Percentiles rank a stretch among this genome's conserved stretches.
phyloP scores from a whole-genome alignment of 1,140 invertebrate species.

The Helicoverpa zea region DNA sequence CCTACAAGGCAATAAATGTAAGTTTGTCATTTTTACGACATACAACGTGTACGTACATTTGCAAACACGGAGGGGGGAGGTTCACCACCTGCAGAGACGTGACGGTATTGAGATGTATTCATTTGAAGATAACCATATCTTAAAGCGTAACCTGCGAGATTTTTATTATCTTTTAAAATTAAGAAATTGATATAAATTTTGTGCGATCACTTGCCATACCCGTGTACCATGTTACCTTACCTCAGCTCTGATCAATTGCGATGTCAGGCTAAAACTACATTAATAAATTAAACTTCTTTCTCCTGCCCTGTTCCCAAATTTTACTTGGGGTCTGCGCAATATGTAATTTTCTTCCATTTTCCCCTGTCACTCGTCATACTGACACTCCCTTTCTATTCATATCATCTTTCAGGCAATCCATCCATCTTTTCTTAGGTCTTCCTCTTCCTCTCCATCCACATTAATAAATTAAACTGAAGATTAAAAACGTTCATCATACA shows the following conservation, averaged over 20 bases:
- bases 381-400: too few relatives aligned
- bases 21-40: constrained; percentile 81
- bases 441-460: too few relatives aligned
- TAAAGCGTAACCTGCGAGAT: constrained; percentile 49
- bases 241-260: neutral
- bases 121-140: constrained; percentile 57
- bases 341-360: too few relatives aligned
- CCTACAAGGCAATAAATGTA: constrained; percentile 74
- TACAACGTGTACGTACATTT: constrained; percentile 67
- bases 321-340: too few relatives aligned
- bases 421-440: too few relatives aligned
- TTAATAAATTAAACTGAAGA: neutral
- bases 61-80: constrained; percentile 64
- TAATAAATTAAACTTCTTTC: neutral
- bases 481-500: neutral
- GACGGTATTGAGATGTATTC: constrained; percentile 66
- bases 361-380: too few relatives aligned
- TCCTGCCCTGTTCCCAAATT: too few relatives aligned
- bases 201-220: neutral
- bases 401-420: too few relatives aligned
- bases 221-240: neutral
- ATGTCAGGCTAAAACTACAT: neutral
- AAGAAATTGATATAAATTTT: constrained; percentile 30
- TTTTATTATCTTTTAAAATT: constrained; percentile 25
- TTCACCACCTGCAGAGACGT: constrained; percentile 70